These are phyloP conservation scores for Cladorhizidae sp. DNA, from an alignment of 37 sponge, comb jelly and placozoan species.

Conservation along the genomic window DNA sequence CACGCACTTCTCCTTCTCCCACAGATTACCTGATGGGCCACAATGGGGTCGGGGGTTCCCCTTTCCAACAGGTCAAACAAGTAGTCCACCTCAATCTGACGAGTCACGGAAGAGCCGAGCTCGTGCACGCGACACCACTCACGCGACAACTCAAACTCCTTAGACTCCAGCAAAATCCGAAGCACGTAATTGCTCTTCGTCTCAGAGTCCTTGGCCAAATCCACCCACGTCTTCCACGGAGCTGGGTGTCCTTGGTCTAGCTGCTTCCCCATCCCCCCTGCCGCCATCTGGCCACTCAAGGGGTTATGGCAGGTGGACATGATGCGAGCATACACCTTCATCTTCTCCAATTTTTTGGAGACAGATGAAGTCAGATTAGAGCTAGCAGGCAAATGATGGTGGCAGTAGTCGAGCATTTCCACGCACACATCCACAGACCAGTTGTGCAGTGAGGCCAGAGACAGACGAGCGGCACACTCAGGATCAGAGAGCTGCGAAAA, in stretches of 20 bases:
- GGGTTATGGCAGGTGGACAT: constrained; percentile 31
- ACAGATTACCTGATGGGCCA: constrained; percentile 61
- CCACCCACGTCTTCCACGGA: constrained; percentile 52
- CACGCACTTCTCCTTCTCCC: too few relatives aligned
- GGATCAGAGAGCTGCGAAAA: constrained; percentile 46
- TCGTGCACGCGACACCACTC: constrained; percentile 55
- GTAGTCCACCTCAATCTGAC: constrained; percentile 61
- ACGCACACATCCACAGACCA: constrained; percentile 58
- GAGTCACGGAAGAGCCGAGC: constrained; percentile 1
- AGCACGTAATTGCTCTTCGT: constrained; percentile 41
- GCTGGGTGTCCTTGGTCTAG: too few relatives aligned
- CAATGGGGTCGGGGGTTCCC: constrained; percentile 20
- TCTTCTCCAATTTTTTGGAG: constrained; percentile 31
- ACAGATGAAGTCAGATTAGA: constrained; percentile 37
- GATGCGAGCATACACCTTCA: constrained; percentile 49
- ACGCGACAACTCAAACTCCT: constrained; percentile 33
- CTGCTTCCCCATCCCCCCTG: not conserved
- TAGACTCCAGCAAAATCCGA: constrained; percentile 30
- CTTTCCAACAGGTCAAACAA: constrained; percentile 57
- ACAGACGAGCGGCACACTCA: constrained; percentile 44
- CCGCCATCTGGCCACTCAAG: not conserved
- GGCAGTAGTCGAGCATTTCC: constrained; percentile 47
- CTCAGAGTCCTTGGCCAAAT: constrained; percentile 48
- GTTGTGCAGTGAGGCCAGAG: constrained; percentile 40
- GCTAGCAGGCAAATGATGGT: constrained; percentile 35